Evolutionary conservation across 2,888 invertebrate species (phyloP).

Genomic region (Platycheirus albimanus): DNA sequence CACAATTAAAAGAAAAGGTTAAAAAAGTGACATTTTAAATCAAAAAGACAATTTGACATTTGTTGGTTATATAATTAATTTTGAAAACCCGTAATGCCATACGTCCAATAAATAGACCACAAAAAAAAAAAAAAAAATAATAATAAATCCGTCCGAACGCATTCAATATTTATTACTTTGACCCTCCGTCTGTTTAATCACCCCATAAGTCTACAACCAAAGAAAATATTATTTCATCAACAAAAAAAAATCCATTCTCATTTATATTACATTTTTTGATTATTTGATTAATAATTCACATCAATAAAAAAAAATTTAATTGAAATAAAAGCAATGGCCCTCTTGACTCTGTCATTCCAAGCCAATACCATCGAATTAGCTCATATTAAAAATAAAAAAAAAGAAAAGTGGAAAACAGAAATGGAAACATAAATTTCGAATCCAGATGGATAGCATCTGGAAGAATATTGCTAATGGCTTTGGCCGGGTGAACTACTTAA

Average conservation of each 20-base stretch:
- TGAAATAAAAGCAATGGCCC: conserved; percentile 15
- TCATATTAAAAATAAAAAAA: conserved; percentile 8
- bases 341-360: not conserved
- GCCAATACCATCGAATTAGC: not conserved
- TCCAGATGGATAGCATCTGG: conserved; percentile 39
- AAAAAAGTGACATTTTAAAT: no score
- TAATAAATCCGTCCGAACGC: no score
- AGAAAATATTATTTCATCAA: no score
- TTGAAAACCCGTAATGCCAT: no score
- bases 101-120: no score
- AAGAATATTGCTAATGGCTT: conserved; percentile 30
- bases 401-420: not conserved
- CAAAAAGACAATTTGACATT: no score
- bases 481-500: conserved; percentile 40
- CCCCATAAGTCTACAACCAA: no score
- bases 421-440: conserved; percentile 38
- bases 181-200: no score
- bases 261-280: conserved; percentile 3
- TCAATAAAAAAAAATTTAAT: conserved; percentile 4
- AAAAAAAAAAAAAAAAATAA: no score
- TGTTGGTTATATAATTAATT: no score
- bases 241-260: not conserved
- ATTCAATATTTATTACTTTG: no score
- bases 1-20: no score
- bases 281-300: conserved; percentile 25